Base-by-base conservation (phyloP, 2,888 invertebrate genomes). In the Melolontha melolontha region DNA sequence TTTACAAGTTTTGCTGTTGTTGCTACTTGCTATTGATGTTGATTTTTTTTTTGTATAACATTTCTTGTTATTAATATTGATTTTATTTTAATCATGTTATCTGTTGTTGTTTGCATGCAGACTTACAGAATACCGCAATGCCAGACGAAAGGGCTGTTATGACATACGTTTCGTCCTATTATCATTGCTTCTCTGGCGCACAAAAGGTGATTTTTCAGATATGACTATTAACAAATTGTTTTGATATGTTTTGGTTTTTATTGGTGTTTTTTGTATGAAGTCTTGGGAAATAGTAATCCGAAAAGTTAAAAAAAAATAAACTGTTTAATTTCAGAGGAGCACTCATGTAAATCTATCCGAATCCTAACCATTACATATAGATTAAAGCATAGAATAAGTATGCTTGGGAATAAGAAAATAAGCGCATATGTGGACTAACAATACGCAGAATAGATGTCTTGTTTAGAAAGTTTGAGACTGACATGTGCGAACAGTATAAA, bases 141-240 rank as follows among this genome's bases (percentile, higher is more conserved):
- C 98, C 99, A 80, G 99, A 99, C 87, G 99, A 99, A 89, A 90
- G 98, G 83, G 98, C 98, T 78, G 97, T 99, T 85, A 99, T 99
- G 98, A 98, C 99, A 80, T 99, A 99, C 88, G 98, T 99, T 80
- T 99, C 98, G 73, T 97, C 98, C 78, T 99, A 98, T 89, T 99
- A 99, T 90, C 99, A 99, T 89, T 97, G 97, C 88, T 99, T 99
- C 91, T 96, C 97, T 86, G 98, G 98, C 84, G 97, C 97, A 81
- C 97, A 98, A 89, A 98, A 99, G 98, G 99, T 98, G 88, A 87
- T 85, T 83, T 77, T 74, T 66, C 42, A 39, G 27, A 29, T 67
- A 68, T 55, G 69, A 69, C 64, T 66, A 66, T 67, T 70, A 72
- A 72, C 68, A 68, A 10, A 44, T 52, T 67, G 42, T 50, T 41